A percentile compares a stretch with the other conserved stretches of the same genome.
Evolutionary conservation across 2,888 invertebrate genomes (phyloP).

Genomic region (Pardosa pseudoannulata): DNA sequence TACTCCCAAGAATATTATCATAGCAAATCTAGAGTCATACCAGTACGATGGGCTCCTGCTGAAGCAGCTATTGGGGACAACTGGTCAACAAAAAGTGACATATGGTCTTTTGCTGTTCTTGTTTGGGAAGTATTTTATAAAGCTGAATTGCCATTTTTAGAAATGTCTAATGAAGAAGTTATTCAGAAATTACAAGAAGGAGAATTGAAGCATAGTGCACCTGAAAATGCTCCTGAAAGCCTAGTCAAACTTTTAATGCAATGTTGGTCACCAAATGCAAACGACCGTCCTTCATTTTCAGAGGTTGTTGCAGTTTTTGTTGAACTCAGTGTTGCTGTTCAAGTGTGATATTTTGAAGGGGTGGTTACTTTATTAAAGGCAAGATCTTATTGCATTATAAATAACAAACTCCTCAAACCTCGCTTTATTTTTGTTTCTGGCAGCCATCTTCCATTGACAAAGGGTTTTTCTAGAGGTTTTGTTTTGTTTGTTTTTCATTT

Average conservation of each 20-base stretch:
- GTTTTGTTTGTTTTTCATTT: too few species aligned
- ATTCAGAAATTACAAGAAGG: constrained; percentile 74
- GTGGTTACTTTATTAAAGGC: background rate
- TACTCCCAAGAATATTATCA: constrained; percentile 94
- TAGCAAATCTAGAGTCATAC: constrained; percentile 88
- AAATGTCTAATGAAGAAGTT: constrained; percentile 87
- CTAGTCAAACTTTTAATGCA: constrained; percentile 76
- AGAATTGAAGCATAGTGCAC: constrained; percentile 73
- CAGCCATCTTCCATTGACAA: too few species aligned
- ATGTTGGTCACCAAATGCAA: constrained; percentile 77
- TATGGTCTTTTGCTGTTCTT: constrained; percentile 92
- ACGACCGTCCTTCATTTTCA: constrained; percentile 78
- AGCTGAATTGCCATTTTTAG: constrained; percentile 86
- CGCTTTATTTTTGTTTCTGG: too few species aligned
- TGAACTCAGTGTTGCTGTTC: constrained; percentile 46
- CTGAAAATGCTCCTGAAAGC: constrained; percentile 76
- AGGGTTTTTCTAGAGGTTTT: too few species aligned
- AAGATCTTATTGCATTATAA: background rate
- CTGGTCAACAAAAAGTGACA: constrained; percentile 93
- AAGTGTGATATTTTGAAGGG: constrained; percentile 40
- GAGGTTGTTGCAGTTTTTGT: constrained; percentile 75
- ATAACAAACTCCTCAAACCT: too few species aligned
- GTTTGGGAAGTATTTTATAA: constrained; percentile 92
- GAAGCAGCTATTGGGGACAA: constrained; percentile 94
- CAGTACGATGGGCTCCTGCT: constrained; percentile 90